Evolutionary conservation across 2,113 vertebrate species (phyloP), one percentile per base, ranked within the genome.

Genomic region (Phalacrocorax pelagicus): DNA sequence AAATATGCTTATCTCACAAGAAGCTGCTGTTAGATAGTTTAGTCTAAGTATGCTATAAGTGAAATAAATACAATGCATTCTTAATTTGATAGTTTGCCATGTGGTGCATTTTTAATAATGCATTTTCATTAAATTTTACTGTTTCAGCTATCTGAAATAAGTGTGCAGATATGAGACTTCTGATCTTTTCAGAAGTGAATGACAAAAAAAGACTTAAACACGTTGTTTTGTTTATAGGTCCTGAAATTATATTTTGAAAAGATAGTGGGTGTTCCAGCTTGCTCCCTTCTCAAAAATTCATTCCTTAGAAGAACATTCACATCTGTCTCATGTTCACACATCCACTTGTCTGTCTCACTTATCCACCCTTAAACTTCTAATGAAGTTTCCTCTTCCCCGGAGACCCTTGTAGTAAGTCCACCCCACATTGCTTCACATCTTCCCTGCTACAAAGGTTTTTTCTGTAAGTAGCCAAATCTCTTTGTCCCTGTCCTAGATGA

Each of bases 61-160:
- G 59, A 92, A 88, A 95, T 73, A 90, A 94, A 80, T 70, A 82
- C 21, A 74, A 52, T 54, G 20, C 62, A 67, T 24, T 83, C 67
- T 70, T 79, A 94, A 86, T 96, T 90, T 85, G 70, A 69, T 91
- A 62, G 58, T 92, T 87, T 65, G 32, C 55, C 24, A n/a, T 59
- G 38, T 70, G 46, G 94, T 66, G 42, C 19, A 59, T 55, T 92
- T 87, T 95, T 87, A 91, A 65, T 88, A 91, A 47, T 2, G 4
- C 4, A 77, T 82, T 95, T 95, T 88, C 74, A 89, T 91, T 91
- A 82, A 62, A 88, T 94, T 83, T 90, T 92, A 77, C 51, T 78
- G 22, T 87, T 86, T 94, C 58, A 57, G 17, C 26, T 87, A 40
- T 91, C 63, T 94, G 70, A 94, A 92, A 73, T 80, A 82, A 86